Evolutionary conservation across 2,113 vertebrate species (phyloP), one percentile per base, ranked within the genome.

Genomic region (Pelusios castaneus): DNA sequence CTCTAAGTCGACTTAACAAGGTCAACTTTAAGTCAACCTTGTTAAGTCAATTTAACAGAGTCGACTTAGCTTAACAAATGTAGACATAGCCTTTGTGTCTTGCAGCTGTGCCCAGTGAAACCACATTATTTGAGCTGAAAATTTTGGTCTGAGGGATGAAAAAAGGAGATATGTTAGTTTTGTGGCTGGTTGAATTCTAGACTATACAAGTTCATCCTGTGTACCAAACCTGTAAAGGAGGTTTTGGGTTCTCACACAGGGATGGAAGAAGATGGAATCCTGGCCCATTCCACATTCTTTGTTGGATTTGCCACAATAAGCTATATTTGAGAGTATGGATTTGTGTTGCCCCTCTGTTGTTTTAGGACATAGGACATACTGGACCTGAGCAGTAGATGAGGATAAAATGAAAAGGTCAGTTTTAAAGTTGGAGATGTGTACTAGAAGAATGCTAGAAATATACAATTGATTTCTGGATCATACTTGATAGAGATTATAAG

Each of bases 391-490:
- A 80, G 82, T 82, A 25, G 76, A 88, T 67, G 90, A 29, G 3
- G 86, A 56, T 12, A 9, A 1, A 47, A 34, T 88, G n/a, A 34
- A 88, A 56, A 82, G 24, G 17, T 84, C 84, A 43, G 1, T 83
- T 91, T 90, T 82, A n/a, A 95, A 73, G 13, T 10, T 92, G 14
- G 63, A 52, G 63, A 27, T 0, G 0, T 13, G 17, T 89, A 6
- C 67, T 84, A 78, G 31, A 89, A 24, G 54, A 83, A 82, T 55
- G 21, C 17, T 49, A 6, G 21, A n/a, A 54, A 67, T 55, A 38
- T 5, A 58, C 2, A 47, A 13, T 31, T n/a, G 34, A 0, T 0
- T n/a, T 80, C 10, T 55, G n/a, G 1, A 4, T 19, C 3, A 1
- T 16, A 80, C 49, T 95, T 80, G 83, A 84, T n/a, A 88, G 6